Evolutionary conservation across 2,113 vertebrate genomes (phyloP).

Genomic region (Chauna torquata): DNA sequence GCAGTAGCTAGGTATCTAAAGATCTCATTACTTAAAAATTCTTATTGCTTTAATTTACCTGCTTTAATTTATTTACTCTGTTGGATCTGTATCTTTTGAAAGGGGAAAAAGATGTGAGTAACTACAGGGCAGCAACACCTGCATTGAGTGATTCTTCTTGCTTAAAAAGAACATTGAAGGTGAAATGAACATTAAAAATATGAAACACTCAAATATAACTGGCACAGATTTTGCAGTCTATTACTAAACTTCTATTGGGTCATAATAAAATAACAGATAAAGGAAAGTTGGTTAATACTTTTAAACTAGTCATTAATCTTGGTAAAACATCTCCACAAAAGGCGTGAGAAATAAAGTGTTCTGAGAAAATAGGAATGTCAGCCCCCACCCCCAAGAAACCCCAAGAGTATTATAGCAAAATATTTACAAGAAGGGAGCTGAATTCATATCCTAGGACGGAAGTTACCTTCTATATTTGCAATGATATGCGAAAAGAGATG

Average conservation of each 20-base stretch:
- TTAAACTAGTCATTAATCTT: not conserved
- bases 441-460: not conserved
- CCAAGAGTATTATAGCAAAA: not conserved
- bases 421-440: not conserved
- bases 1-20: not conserved
- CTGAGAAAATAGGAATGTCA: not conserved
- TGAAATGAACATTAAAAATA: not conserved
- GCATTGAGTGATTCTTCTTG: not conserved
- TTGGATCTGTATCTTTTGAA: not conserved
- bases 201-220: not conserved
- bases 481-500: not conserved
- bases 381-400: not conserved
- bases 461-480: not conserved
- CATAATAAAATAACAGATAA: not conserved
- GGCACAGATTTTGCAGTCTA: not conserved
- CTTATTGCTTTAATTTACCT: not conserved
- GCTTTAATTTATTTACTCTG: not conserved
- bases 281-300: not conserved
- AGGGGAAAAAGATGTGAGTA: not conserved
- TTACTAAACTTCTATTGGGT: not conserved
- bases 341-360: not conserved
- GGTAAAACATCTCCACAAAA: not conserved
- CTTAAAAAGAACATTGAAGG: not conserved
- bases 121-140: not conserved
- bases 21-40: not conserved